Percentiles rank a stretch among this genome's conserved stretches.
Evolutionary conservation across 1,140 invertebrate species (phyloP).

Genomic region (Leptinotarsa defecta): DNA sequence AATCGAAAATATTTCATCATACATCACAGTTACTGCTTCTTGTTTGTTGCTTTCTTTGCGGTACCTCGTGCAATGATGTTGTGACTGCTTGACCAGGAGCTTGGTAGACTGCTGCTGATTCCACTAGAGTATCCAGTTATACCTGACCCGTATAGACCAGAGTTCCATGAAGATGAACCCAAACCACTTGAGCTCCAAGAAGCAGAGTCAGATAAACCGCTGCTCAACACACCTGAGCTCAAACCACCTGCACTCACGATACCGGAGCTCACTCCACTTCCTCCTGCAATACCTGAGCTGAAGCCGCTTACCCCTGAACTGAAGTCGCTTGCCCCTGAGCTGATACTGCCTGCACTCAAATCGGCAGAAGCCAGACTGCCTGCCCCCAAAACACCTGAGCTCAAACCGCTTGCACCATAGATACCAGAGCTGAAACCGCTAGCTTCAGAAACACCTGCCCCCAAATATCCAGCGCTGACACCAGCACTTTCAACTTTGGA

Average conservation of each 20-base stretch:
- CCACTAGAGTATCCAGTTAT: not conserved
- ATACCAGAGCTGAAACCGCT: not conserved
- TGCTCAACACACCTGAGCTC: not conserved
- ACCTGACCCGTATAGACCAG: not conserved
- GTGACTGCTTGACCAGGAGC: slow-evolving; percentile 4
- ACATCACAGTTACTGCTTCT: not conserved
- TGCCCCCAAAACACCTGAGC: slow-evolving; percentile 5
- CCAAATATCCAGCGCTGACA: not conserved
- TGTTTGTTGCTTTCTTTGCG: not conserved
- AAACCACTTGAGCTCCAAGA: not conserved
- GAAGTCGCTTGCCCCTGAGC: not conserved
- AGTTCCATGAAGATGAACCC: not conserved
- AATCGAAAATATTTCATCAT: not conserved
- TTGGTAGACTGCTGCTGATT: not conserved
- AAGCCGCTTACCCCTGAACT: not conserved
- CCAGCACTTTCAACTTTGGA: not conserved
- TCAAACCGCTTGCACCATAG: slow-evolving; percentile 1
- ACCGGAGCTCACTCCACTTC: not conserved
- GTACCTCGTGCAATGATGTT: slow-evolving; percentile 6
- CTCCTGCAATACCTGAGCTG: not conserved
- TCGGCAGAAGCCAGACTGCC: not conserved
- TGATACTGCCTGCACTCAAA: not conserved
- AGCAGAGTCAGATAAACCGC: not conserved
- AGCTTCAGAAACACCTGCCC: slow-evolving; percentile 6
- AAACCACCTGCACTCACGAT: not conserved